Evolutionary conservation across 2,797 vertebrate species (phyloP).

Genomic region (Artibeus lituratus): DNA sequence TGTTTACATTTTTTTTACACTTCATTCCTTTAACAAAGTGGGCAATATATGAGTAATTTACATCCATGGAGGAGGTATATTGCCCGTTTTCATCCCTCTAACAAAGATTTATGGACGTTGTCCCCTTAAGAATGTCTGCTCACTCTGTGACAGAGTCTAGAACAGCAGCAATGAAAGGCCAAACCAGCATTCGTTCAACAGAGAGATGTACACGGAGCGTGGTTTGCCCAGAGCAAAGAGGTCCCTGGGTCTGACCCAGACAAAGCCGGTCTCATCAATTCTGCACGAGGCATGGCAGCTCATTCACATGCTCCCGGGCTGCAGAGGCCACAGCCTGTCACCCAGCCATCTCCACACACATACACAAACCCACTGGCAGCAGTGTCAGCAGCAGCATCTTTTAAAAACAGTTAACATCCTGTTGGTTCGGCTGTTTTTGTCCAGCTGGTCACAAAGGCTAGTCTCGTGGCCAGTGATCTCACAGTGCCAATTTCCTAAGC

Average conservation of each 20-base stretch:
- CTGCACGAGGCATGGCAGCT: neutral
- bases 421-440: slow-evolving; percentile 54
- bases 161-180: neutral
- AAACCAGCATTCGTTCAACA: neutral
- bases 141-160: neutral
- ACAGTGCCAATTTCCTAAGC: slow-evolving; percentile 41
- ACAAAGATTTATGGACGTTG: neutral
- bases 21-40: too few relatives aligned
- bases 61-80: neutral
- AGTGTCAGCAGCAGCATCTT: slow-evolving; percentile 3
- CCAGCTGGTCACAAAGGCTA: slow-evolving; percentile 46
- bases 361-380: slow-evolving; percentile 7
- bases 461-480: slow-evolving; percentile 34
- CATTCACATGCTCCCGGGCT: neutral
- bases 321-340: neutral
- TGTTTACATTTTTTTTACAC: too few relatives aligned
- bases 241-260: neutral
- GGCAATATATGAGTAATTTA: neutral
- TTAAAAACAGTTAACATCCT: slow-evolving; percentile 52
- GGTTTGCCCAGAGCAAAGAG: neutral
- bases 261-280: neutral
- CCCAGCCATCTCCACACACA: neutral
- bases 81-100: neutral
- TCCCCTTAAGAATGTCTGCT: neutral
- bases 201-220: neutral